A percentile compares a stretch with the other conserved stretches of the same genome.
Evolutionary conservation across 2,113 vertebrate genomes (phyloP).

Genomic region (Ctenomys sociabilis): DNA sequence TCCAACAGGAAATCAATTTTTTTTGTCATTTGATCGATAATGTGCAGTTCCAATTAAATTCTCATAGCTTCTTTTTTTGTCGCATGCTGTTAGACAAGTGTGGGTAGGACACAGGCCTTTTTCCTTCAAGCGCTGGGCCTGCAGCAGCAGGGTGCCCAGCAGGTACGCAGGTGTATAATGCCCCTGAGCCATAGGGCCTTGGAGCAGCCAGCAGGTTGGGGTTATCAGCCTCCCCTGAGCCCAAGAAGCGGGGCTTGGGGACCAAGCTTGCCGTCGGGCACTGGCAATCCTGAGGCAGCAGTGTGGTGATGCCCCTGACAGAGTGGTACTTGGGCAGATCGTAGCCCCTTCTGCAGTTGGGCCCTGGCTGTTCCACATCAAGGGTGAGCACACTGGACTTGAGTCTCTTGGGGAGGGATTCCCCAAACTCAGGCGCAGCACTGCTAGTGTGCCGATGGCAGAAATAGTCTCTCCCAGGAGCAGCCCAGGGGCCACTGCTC

Average conservation of each 20-base stretch:
- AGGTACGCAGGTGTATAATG: conserved; percentile 85
- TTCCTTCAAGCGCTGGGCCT: conserved; percentile 86
- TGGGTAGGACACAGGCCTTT: conserved; percentile 89
- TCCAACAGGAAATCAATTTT: conserved; percentile 83
- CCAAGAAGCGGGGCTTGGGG: conserved; percentile 81
- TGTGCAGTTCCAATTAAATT: conserved; percentile 85
- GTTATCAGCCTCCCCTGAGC: conserved; percentile 84
- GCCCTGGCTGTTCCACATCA: conserved; percentile 79
- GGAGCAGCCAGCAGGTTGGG: conserved; percentile 88
- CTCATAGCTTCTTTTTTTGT: conserved; percentile 89
- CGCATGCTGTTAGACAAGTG: conserved; percentile 86
- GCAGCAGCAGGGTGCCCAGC: conserved; percentile 82
- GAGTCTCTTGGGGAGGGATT: conserved; percentile 88
- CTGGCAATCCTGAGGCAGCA: conserved; percentile 84
- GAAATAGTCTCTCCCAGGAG: conserved; percentile 86
- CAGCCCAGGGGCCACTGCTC: conserved; percentile 84
- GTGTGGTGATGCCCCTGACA: conserved; percentile 84
- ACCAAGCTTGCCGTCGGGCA: conserved; percentile 80
- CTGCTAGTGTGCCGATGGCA: conserved; percentile 84
- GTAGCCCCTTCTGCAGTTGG: conserved; percentile 80
- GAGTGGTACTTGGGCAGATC: conserved; percentile 84
- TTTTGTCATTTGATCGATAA: conserved; percentile 91
- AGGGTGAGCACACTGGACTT: conserved; percentile 79
- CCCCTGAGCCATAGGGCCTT: conserved; percentile 85
- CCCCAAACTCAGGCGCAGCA: conserved; percentile 85